These are phyloP conservation scores for Parnassius orleans DNA, from an alignment of 2,888 invertebrate genomes.

Conservation along the genomic window DNA sequence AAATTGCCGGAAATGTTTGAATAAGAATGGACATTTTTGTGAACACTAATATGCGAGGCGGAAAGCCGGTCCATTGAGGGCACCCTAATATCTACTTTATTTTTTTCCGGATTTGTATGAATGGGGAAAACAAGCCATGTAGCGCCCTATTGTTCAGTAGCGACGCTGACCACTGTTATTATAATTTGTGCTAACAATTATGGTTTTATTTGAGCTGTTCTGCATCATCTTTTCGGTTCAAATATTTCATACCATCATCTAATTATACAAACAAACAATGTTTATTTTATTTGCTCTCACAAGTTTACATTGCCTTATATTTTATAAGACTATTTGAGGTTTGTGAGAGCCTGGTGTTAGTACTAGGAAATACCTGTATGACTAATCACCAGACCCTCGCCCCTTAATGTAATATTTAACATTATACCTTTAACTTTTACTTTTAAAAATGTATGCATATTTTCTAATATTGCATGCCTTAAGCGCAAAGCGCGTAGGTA, in stretches of 20 bases:
- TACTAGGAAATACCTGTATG: no score
- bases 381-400: no score
- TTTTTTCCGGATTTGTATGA: slow-evolving; percentile 78
- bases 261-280: no score
- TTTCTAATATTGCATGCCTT: no score
- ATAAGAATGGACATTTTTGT: slow-evolving; percentile 74
- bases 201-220: slow-evolving; percentile 63
- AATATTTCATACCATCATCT: slow-evolving; percentile 33
- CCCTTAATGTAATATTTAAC: no score
- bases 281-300: no score
- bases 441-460: no score
- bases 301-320: no score
- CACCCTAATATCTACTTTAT: slow-evolving; percentile 75
- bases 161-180: slow-evolving; percentile 61
- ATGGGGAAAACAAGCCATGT: slow-evolving; percentile 66
- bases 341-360: no score
- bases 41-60: slow-evolving; percentile 76
- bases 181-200: slow-evolving; percentile 70
- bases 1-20: slow-evolving; percentile 79
- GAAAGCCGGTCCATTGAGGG: slow-evolving; percentile 59
- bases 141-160: slow-evolving; percentile 58
- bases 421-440: no score
- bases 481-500: no score
- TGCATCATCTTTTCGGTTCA: slow-evolving; percentile 42
- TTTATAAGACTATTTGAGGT: no score